These are phyloP conservation scores for Zosterops pallidus DNA, from an alignment of 2,113 vertebrate species.

Conservation along the genomic window DNA sequence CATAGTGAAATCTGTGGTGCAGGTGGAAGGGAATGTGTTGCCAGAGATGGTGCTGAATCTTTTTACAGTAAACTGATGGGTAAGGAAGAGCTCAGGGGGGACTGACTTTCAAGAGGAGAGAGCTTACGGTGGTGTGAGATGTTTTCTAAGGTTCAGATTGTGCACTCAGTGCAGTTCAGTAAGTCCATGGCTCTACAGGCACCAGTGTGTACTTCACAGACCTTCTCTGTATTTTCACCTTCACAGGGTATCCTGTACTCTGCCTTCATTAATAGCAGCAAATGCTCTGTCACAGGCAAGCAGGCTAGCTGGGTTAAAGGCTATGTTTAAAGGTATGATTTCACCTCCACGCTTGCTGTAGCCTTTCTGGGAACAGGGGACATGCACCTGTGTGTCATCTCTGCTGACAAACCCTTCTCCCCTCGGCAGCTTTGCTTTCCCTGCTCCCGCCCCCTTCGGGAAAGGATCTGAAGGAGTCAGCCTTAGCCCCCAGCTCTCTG, in stretches of 20 bases:
- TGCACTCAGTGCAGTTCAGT: background rate
- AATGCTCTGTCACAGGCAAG: background rate
- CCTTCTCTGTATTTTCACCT: background rate
- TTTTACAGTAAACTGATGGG: background rate
- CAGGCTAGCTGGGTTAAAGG: background rate
- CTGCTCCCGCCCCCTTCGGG: background rate
- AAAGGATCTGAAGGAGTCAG: background rate
- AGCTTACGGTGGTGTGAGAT: background rate
- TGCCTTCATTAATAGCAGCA: background rate
- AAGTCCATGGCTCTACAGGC: background rate
- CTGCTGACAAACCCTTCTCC: background rate
- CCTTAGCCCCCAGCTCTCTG: background rate
- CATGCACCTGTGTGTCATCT: background rate
- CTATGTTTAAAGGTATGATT: background rate
- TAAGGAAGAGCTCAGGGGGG: background rate
- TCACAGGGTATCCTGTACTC: background rate
- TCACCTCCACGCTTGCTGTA: background rate
- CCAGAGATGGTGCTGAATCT: background rate
- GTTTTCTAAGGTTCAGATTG: background rate
- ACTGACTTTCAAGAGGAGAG: background rate
- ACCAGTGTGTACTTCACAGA: background rate
- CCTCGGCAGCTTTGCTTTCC: rapidly evolving
- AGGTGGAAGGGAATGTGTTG: background rate
- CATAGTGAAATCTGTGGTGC: background rate
- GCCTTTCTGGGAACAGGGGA: background rate